Percentiles rank a stretch among this genome's conserved stretches.
Conservation (phyloP, 2,888 invertebrate genomes). For the Eremobia ochroleuca region DNA sequence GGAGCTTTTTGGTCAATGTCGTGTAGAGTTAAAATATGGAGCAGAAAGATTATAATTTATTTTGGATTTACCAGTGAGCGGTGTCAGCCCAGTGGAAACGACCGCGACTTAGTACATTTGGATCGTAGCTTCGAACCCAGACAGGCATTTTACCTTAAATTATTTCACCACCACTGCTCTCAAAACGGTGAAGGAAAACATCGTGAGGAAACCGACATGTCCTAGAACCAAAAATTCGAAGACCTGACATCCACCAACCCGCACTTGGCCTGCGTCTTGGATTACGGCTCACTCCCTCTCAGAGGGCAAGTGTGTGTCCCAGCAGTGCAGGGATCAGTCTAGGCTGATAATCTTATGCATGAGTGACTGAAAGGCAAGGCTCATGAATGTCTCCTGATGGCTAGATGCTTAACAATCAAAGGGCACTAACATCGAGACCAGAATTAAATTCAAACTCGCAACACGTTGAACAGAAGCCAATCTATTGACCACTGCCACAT, state of each 20-base stretch:
- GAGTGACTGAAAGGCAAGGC: not conserved
- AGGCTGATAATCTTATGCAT: not conserved
- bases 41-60: not conserved
- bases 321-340: not conserved
- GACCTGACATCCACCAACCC: too few species aligned
- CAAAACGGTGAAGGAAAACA: not conserved
- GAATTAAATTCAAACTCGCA: not conserved
- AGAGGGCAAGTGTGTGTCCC: not conserved
- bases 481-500: not conserved
- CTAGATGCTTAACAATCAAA: not conserved
- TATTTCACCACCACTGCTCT: not conserved
- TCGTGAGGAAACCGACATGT: not conserved
- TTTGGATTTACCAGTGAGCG: not conserved
- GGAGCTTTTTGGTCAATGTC: conserved; percentile 34
- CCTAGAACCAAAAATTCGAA: not conserved
- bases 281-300: not conserved
- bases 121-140: not conserved
- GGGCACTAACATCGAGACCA: not conserved
- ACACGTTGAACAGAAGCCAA: not conserved
- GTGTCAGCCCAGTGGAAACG: not conserved
- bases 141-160: not conserved
- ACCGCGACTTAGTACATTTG: not conserved
- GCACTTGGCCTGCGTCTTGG: not conserved
- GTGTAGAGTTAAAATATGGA: not conserved
- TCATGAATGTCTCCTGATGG: not conserved